A percentile compares a stretch with the other conserved stretches of the same genome.
Conservation (phyloP, 2,113 vertebrate genomes). For the Spizaetus ornatus region DNA sequence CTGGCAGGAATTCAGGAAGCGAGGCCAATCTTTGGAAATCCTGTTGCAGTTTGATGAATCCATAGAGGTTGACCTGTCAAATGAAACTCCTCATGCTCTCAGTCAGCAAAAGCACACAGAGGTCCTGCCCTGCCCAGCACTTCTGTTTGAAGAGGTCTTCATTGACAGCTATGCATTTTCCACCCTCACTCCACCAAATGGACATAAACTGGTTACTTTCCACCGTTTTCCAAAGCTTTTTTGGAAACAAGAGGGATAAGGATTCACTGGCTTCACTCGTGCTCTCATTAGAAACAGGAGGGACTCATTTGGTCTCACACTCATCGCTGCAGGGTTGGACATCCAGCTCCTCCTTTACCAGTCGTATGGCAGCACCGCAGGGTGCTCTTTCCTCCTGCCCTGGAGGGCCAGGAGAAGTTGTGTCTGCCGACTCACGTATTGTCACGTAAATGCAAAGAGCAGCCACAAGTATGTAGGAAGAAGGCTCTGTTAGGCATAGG, state of each 20-base stretch:
- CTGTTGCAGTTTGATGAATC: neutral
- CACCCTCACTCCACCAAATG: neutral
- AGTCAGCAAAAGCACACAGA: accelerated
- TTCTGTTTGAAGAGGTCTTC: neutral
- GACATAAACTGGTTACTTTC: neutral
- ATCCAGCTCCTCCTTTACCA: neutral
- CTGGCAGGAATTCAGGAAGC: neutral
- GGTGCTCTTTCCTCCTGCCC: neutral
- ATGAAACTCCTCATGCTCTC: neutral
- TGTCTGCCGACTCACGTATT: neutral
- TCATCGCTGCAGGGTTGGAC: neutral
- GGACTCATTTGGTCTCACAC: neutral
- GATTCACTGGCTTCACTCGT: neutral
- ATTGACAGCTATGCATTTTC: neutral
- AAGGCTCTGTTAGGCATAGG: neutral
- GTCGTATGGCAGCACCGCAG: neutral
- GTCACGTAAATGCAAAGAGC: neutral
- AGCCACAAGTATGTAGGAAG: neutral
- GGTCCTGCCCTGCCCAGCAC: neutral
- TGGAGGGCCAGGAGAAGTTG: neutral
- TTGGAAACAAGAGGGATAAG: neutral
- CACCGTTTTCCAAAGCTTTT: neutral
- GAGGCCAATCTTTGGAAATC: neutral
- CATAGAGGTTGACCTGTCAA: neutral
- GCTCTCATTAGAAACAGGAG: neutral